These are phyloP conservation scores for Tyto alba DNA, from an alignment of 2,113 vertebrate species.

Conservation along the genomic window DNA sequence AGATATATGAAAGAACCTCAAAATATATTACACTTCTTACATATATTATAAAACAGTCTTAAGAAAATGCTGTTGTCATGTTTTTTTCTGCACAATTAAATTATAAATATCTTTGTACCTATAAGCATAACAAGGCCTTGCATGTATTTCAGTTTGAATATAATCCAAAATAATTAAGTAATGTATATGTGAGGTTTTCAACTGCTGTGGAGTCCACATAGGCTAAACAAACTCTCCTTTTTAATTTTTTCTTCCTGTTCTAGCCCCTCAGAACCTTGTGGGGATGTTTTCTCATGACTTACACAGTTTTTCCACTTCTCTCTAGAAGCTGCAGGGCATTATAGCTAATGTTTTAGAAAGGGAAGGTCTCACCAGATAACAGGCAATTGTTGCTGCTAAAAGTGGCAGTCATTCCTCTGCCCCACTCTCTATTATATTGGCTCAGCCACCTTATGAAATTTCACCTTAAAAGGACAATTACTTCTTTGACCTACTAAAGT, in stretches of 20 bases:
- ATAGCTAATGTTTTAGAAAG: neutral
- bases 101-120: neutral
- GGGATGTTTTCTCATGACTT: neutral
- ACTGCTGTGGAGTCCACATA: neutral
- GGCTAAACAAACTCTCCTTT: neutral
- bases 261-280: neutral
- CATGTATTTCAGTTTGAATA: neutral
- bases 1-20: neutral
- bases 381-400: neutral
- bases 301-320: neutral
- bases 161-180: neutral
- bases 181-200: neutral
- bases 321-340: neutral
- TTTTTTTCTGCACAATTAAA: neutral
- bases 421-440: neutral
- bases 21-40: neutral
- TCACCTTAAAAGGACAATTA: slow-evolving; percentile 16
- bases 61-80: neutral
- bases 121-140: neutral
- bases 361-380: neutral
- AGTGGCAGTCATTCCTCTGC: neutral
- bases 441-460: neutral
- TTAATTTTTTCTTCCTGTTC: neutral
- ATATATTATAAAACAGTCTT: neutral
- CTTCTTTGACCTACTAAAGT: neutral